Evolutionary conservation across 1,140 invertebrate species (phyloP).

Genomic region (Phymastichus coffea): DNA sequence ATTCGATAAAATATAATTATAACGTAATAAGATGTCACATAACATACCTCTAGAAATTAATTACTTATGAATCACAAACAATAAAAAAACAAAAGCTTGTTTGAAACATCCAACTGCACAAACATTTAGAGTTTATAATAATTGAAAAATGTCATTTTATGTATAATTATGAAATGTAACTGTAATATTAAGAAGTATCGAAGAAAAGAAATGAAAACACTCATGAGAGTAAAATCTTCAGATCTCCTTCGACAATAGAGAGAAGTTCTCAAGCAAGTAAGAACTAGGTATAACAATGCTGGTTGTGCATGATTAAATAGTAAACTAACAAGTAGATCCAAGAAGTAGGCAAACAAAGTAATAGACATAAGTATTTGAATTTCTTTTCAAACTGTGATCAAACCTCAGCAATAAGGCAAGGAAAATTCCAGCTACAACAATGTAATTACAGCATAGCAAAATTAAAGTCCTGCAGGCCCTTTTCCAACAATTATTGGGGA

Average conservation of each 20-base stretch:
- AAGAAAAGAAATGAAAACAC: no score
- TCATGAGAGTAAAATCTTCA: conserved; percentile 88
- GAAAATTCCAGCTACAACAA: conserved; percentile 99
- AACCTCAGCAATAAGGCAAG: conserved; percentile 95
- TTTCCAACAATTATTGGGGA: conserved; percentile 94
- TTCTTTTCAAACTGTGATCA: conserved; percentile 88
- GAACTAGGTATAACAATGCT: conserved; percentile 95
- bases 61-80: no score
- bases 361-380: conserved; percentile 90
- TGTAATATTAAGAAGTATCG: conserved; percentile 11
- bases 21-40: no score
- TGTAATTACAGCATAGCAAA: conserved; percentile 98
- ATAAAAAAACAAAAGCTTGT: neutral
- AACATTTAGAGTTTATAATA: no score
- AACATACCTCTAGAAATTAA: conserved; percentile 57
- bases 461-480: conserved; percentile 88
- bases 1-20: no score
- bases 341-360: conserved; percentile 91
- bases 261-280: conserved; percentile 90
- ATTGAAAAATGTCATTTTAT: neutral
- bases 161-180: conserved; percentile 12
- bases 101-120: conserved; percentile 29
- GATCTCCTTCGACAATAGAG: conserved; percentile 88
- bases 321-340: conserved; percentile 92
- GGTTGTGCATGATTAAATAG: conserved; percentile 99